phyloP scores from a whole-genome alignment of 1,140 invertebrate genomes.

The Brachionus sp. region DNA sequence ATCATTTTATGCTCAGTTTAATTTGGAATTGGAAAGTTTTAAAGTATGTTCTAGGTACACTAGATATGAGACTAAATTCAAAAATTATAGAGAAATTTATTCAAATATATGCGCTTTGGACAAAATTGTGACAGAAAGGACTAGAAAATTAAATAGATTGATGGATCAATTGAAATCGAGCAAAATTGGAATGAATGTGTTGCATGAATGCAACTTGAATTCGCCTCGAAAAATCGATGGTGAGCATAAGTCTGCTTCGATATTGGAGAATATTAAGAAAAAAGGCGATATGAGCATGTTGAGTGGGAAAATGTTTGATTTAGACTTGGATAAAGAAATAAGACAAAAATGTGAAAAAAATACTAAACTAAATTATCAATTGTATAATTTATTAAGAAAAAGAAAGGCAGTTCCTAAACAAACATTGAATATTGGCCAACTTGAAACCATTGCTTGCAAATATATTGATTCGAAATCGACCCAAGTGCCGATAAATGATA shows the following conservation, averaged over 20 bases:
- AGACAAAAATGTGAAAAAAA: slow-evolving; percentile 19
- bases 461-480: slow-evolving; percentile 14
- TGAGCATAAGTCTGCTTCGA: background rate
- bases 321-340: background rate
- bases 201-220: background rate
- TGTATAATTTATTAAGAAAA: slow-evolving; percentile 14
- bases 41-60: background rate
- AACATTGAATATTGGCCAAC: background rate
- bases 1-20: slow-evolving; percentile 5
- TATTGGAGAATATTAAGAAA: background rate
- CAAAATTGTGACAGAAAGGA: background rate
- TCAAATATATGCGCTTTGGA: background rate
- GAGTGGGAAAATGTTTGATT: background rate
- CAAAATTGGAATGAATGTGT: background rate
- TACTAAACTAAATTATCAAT: slow-evolving; percentile 9
- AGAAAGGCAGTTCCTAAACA: slow-evolving; percentile 13
- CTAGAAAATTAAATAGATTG: background rate
- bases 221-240: background rate
- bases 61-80: background rate
- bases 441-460: slow-evolving; percentile 15
- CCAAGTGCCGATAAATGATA: background rate
- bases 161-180: background rate
- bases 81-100: background rate
- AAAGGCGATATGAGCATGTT: background rate
- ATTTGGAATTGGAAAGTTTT: background rate